Percentiles rank a stretch among this genome's conserved stretches.
These are phyloP conservation scores for Pelusios castaneus DNA, from an alignment of 2,113 vertebrate species.

Conservation along the genomic window DNA sequence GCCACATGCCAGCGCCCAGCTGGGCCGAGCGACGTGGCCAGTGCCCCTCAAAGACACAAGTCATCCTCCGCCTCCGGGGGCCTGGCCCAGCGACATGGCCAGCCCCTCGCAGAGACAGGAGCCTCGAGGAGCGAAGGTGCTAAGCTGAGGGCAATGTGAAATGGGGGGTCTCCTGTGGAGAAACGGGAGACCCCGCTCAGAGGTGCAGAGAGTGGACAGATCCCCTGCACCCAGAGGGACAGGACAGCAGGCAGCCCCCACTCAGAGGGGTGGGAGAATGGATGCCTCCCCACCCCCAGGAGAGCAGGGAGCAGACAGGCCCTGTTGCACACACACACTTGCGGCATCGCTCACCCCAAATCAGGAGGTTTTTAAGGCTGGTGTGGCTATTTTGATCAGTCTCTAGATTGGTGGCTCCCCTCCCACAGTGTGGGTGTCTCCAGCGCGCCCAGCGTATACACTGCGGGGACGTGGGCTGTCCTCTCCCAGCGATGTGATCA, in stretches of 20 bases:
- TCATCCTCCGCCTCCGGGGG: not conserved
- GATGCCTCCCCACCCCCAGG: too few species aligned
- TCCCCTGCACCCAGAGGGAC: too few species aligned
- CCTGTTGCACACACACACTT: not conserved
- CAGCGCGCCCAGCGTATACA: not conserved
- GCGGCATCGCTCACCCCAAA: not conserved
- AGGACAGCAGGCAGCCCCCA: too few species aligned
- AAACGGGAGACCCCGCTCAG: too few species aligned
- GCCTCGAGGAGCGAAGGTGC: too few species aligned
- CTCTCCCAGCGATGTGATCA: too few species aligned
- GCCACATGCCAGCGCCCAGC: accelerated
- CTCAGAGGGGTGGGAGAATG: too few species aligned
- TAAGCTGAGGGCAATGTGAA: too few species aligned
- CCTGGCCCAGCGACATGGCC: not conserved
- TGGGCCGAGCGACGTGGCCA: not conserved
- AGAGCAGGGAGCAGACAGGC: not conserved
- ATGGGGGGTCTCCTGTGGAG: too few species aligned
- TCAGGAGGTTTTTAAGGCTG: not conserved
- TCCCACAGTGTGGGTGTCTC: not conserved
- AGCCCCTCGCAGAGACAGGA: not conserved
- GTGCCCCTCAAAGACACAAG: not conserved
- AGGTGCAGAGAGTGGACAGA: too few species aligned
- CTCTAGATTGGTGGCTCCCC: too few species aligned
- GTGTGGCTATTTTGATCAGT: not conserved
- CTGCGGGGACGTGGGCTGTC: not conserved